Evolutionary conservation across 2,888 invertebrate species (phyloP).

Genomic region (Apamea sordens): DNA sequence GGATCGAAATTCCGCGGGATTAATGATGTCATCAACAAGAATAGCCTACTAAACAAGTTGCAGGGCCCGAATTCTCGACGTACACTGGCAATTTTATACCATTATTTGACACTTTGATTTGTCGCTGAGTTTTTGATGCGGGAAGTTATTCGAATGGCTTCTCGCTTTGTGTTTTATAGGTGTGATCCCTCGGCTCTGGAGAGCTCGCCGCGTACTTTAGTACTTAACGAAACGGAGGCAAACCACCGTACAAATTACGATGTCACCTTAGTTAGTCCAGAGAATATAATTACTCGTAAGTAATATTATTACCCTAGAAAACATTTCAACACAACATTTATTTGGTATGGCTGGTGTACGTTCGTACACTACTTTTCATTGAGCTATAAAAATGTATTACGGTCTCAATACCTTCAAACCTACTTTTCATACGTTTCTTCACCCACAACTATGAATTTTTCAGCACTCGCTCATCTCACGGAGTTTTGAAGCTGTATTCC

Average conservation of each 20-base stretch:
- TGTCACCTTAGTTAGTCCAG: not conserved
- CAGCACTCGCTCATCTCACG: constrained; percentile 25
- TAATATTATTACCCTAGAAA: not conserved
- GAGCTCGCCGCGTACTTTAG: not conserved
- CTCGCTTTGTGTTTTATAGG: constrained; percentile 24
- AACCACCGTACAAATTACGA: constrained; percentile 3
- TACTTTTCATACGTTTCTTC: not conserved
- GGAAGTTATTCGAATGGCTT: constrained; percentile 11
- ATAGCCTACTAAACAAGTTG: constrained; percentile 65
- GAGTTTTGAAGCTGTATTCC: constrained; percentile 27
- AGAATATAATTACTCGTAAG: not conserved
- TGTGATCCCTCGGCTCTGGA: not conserved
- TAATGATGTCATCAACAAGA: constrained; percentile 68
- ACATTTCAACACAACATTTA: not conserved
- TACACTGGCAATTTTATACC: constrained; percentile 53
- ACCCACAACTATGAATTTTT: constrained; percentile 32
- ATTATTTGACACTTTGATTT: constrained; percentile 61
- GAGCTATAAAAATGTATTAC: not conserved
- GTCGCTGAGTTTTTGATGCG: constrained; percentile 41
- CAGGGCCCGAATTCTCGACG: constrained; percentile 45
- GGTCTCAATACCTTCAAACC: not conserved
- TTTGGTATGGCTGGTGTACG: not conserved
- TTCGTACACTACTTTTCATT: constrained; percentile 3
- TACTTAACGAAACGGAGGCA: not conserved
- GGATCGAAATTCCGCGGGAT: constrained; percentile 62